phyloP scores from a whole-genome alignment of 35 echinoderm and acorn worm genomes.

The Apostichopus japonicus region DNA sequence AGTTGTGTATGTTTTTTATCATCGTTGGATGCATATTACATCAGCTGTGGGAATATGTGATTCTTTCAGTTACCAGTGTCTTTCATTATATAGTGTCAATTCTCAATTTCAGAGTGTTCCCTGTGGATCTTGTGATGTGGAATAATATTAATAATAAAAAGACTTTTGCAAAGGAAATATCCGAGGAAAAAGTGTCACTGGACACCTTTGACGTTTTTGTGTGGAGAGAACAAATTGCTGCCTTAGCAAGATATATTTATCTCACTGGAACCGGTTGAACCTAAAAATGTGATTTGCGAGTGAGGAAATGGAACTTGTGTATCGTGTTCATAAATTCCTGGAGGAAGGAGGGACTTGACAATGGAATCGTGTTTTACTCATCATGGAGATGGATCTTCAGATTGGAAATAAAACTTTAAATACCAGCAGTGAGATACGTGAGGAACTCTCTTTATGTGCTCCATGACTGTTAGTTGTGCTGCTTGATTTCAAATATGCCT shows the following conservation, averaged over 20 bases:
- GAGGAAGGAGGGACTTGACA: not conserved
- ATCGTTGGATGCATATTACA: too few species aligned
- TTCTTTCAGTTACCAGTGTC: not conserved
- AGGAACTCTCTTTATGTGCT: too few species aligned
- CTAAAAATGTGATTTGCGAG: not conserved
- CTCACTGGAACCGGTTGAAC: not conserved
- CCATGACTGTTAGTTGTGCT: too few species aligned
- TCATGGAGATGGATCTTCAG: too few species aligned
- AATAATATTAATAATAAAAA: not conserved
- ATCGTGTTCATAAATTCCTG: not conserved
- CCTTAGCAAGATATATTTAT: not conserved
- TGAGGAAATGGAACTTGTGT: not conserved
- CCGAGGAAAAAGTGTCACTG: not conserved
- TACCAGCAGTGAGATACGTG: too few species aligned
- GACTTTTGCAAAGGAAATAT: not conserved
- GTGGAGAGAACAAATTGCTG: not conserved
- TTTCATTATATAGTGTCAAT: conserved; percentile 24
- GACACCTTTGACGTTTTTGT: not conserved
- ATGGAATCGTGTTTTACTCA: not conserved
- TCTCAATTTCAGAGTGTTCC: conserved; percentile 43
- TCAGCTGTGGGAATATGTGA: too few species aligned
- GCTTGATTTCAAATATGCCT: too few species aligned
- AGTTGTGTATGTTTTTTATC: too few species aligned
- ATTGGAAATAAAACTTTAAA: too few species aligned
- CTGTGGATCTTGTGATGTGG: conserved; percentile 50